These are phyloP conservation scores for Bombus polaris DNA, from an alignment of 1,140 invertebrate genomes.

Conservation along the genomic window DNA sequence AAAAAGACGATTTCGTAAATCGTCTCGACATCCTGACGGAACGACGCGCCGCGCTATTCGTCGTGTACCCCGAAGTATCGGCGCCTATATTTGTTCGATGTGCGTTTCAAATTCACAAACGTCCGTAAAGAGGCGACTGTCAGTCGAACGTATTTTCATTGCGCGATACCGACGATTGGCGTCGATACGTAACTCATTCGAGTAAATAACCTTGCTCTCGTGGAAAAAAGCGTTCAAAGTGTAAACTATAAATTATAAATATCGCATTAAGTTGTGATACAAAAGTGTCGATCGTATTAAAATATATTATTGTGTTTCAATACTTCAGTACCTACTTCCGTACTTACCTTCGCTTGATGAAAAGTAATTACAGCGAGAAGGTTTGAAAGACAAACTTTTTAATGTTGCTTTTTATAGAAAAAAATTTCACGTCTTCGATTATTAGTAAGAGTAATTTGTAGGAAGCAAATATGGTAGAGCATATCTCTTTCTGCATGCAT, in stretches of 20 bases:
- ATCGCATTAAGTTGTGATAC: not conserved
- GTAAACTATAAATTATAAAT: not conserved
- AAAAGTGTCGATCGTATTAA: not conserved
- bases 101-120: slow-evolving; percentile 27
- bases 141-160: slow-evolving; percentile 11
- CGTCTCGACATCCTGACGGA: slow-evolving; percentile 44
- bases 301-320: not conserved
- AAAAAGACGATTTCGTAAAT: slow-evolving; percentile 62
- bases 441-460: not conserved
- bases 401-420: not conserved
- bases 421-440: not conserved
- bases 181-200: too few relatives aligned
- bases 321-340: not conserved
- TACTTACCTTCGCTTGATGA: too few relatives aligned
- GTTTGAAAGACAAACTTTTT: not conserved
- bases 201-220: not conserved
- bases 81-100: slow-evolving; percentile 36
- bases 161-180: not conserved
- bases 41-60: slow-evolving; percentile 6
- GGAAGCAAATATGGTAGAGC: not conserved
- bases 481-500: not conserved
- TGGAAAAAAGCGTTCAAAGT: not conserved
- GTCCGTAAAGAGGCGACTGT: slow-evolving; percentile 22
- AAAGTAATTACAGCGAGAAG: not conserved
- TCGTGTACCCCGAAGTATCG: not conserved